phyloP scores from a whole-genome alignment of 2,797 vertebrate genomes.

The Carcharodon carcharias region DNA sequence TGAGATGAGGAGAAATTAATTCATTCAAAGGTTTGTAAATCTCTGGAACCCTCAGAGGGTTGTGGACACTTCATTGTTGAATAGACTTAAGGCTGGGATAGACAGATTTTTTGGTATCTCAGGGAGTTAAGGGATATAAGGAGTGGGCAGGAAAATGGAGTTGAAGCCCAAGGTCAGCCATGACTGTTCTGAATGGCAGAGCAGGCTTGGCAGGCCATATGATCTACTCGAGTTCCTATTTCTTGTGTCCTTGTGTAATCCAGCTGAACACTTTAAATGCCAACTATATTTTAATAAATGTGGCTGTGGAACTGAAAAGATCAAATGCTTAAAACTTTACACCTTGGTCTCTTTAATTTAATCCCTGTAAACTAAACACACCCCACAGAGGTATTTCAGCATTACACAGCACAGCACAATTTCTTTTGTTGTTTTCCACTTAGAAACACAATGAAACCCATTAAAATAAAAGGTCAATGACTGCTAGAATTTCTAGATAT shows the following conservation, averaged over 20 bases:
- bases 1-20: too few species aligned
- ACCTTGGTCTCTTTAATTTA: background rate
- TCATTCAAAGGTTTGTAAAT: too few species aligned
- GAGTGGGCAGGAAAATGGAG: too few species aligned
- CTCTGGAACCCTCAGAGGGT: too few species aligned
- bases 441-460: background rate
- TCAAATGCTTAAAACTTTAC: background rate
- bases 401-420: background rate
- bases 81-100: too few species aligned
- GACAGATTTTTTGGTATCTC: too few species aligned
- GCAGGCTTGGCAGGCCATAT: too few species aligned
- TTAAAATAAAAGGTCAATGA: background rate
- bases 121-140: too few species aligned
- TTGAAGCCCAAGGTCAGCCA: too few species aligned
- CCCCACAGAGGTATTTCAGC: background rate
- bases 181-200: too few species aligned
- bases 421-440: background rate
- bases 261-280: background rate
- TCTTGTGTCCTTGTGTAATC: background rate
- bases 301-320: background rate
- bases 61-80: too few species aligned
- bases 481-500: background rate
- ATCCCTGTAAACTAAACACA: background rate
- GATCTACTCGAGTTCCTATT: too few species aligned
- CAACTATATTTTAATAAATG: background rate